Conservation (phyloP, 2,888 invertebrate genomes). For the Belgica antarctica region DNA sequence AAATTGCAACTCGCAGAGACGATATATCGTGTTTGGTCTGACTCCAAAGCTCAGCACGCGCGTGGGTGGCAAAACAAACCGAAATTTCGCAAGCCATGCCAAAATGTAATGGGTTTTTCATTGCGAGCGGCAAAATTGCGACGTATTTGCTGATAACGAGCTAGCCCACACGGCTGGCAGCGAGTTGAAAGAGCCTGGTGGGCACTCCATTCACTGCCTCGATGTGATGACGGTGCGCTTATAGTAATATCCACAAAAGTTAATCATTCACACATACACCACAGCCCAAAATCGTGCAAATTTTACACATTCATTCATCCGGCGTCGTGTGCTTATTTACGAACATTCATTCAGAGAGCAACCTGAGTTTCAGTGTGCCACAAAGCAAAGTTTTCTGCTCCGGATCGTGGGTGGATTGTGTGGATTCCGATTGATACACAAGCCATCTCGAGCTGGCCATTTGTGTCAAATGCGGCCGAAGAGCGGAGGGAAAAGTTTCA, state of each 20-base stretch:
- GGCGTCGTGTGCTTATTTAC: no score
- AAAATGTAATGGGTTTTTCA: not conserved
- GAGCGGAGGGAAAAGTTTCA: not conserved
- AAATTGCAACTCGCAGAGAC: conserved; percentile 25
- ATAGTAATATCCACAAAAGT: no score
- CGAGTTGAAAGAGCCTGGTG: no score
- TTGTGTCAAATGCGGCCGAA: not conserved
- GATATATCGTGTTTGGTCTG: not conserved
- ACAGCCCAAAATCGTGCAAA: no score
- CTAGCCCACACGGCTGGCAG: no score
- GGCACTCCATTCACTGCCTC: no score
- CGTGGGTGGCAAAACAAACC: not conserved
- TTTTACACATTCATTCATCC: not conserved
- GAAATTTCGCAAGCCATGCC: not conserved
- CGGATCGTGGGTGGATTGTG: not conserved
- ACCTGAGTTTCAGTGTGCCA: no score
- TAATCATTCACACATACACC: not conserved
- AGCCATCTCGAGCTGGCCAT: not conserved
- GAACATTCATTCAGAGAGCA: no score
- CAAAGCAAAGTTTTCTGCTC: not conserved
- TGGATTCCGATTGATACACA: not conserved
- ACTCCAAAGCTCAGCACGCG: not conserved
- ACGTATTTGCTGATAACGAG: no score
- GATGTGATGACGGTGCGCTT: no score
- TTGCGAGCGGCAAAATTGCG: no score